Evolutionary conservation across 2,797 vertebrate species (phyloP).

Genomic region (Hypotaenidia philippensis): DNA sequence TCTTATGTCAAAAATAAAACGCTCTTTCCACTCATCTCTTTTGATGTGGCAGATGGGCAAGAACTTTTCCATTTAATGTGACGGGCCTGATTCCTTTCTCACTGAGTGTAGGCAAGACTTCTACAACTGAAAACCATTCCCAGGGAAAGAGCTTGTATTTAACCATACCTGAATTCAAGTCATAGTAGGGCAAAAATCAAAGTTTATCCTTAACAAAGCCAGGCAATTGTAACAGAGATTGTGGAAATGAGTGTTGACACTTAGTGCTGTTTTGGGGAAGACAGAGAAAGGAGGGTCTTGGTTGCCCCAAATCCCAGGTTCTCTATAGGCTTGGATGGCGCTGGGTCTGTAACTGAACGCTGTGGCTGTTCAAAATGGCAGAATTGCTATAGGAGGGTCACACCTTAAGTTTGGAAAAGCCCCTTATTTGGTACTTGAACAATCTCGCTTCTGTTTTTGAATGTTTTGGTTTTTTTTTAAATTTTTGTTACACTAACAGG

Average conservation of each 20-base stretch:
- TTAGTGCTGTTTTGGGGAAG: slow-evolving; percentile 14
- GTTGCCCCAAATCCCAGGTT: neutral
- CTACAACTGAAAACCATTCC: slow-evolving; percentile 1
- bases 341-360: neutral
- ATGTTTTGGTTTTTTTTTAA: slow-evolving; percentile 75
- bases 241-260: slow-evolving; percentile 37
- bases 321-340: neutral
- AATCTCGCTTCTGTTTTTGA: slow-evolving; percentile 87
- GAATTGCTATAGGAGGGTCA: slow-evolving; percentile 32
- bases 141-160: neutral
- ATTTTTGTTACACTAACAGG: slow-evolving; percentile 70
- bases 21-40: neutral
- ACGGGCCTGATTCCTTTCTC: slow-evolving; percentile 41
- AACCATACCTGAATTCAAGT: neutral
- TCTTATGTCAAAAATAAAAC: slow-evolving; percentile 39
- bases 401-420: slow-evolving; percentile 60
- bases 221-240: slow-evolving; percentile 30
- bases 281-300: neutral
- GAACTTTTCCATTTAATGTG: slow-evolving; percentile 42
- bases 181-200: neutral
- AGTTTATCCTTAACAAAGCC: neutral
- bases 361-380: slow-evolving; percentile 66
- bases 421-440: slow-evolving; percentile 90
- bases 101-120: slow-evolving; percentile 1
- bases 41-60: neutral